Percentiles rank a stretch among this genome's conserved stretches.
phyloP scores from a whole-genome alignment of 2,797 vertebrate genomes.

The Halcyon badia region DNA sequence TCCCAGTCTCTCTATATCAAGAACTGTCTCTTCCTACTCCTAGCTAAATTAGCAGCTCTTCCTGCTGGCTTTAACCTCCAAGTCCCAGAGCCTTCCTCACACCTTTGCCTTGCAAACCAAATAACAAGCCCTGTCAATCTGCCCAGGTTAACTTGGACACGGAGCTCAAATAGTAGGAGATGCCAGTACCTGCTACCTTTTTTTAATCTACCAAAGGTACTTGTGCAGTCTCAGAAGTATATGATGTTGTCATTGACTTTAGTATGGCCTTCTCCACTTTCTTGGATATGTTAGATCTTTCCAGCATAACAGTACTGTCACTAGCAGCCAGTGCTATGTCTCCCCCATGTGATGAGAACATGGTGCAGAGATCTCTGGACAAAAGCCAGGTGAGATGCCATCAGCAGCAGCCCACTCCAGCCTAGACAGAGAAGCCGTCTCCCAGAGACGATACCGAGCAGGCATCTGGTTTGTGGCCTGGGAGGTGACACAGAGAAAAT shows the following conservation, averaged over 20 bases:
- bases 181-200: background rate
- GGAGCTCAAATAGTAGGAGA: background rate
- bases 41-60: background rate
- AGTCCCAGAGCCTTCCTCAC: background rate
- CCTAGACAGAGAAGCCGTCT: background rate
- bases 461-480: background rate
- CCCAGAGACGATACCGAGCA: background rate
- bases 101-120: background rate
- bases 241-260: background rate
- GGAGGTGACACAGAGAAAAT: background rate
- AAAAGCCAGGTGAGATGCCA: background rate
- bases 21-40: background rate
- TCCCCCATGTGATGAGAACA: background rate
- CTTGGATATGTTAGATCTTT: background rate
- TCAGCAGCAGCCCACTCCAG: background rate
- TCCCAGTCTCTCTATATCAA: background rate
- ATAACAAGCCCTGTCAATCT: background rate
- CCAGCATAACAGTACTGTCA: background rate
- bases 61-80: background rate
- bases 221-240: background rate
- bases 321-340: background rate
- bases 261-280: background rate
- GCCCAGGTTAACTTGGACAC: background rate
- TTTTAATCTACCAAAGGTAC: background rate
- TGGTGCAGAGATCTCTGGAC: background rate